Evolutionary conservation across 2,797 vertebrate species (phyloP).

Genomic region (Microcaecilia unicolor): DNA sequence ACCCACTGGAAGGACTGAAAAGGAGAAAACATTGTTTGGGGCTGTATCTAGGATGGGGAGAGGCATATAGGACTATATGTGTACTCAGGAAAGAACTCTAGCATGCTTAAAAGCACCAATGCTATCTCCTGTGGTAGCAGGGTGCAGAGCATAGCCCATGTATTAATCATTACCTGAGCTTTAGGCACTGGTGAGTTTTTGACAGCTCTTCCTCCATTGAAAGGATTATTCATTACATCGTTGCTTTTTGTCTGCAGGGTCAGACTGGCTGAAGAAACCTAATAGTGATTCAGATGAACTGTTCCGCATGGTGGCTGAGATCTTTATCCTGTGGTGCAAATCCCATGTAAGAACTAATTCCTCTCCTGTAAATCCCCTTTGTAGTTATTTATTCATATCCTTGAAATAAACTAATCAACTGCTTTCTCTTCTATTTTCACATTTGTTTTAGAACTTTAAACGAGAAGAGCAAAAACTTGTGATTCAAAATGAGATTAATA

Average conservation of each 20-base stretch:
- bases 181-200: too few relatives aligned
- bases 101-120: too few relatives aligned
- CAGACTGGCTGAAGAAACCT: slow-evolving; percentile 93
- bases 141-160: too few relatives aligned
- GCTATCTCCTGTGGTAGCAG: too few relatives aligned
- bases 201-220: too few relatives aligned
- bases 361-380: not conserved
- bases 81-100: too few relatives aligned
- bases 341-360: slow-evolving; percentile 75
- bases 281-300: slow-evolving; percentile 86
- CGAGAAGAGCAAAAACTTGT: slow-evolving; percentile 98
- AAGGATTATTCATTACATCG: too few relatives aligned
- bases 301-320: slow-evolving; percentile 95
- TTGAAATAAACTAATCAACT: not conserved
- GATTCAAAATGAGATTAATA: slow-evolving; percentile 98
- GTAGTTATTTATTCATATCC: not conserved
- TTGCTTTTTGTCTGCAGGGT: slow-evolving; percentile 52
- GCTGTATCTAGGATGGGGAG: too few relatives aligned
- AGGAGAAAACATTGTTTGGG: too few relatives aligned
- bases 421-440: slow-evolving; percentile 8
- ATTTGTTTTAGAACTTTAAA: slow-evolving; percentile 90
- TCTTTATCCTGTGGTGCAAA: slow-evolving; percentile 98
- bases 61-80: too few relatives aligned
- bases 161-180: too few relatives aligned
- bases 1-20: too few relatives aligned